Evolutionary conservation across 2,888 invertebrate genomes (phyloP).

Genomic region (Tribolium freemani): DNA sequence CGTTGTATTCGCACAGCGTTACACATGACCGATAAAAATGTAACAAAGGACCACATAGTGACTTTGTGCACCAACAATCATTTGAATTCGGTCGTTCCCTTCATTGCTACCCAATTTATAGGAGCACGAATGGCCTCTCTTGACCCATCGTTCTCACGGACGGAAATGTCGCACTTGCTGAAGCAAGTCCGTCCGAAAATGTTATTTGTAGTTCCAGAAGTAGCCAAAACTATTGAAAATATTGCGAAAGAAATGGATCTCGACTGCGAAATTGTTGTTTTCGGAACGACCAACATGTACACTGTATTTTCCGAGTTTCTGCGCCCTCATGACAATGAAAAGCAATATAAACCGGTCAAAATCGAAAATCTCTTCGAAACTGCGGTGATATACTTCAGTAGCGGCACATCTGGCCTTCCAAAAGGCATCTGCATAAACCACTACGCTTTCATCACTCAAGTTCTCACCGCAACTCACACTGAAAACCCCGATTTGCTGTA

Average conservation of each 20-base stretch:
- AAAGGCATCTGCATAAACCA: slow-evolving; percentile 54
- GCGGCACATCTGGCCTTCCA: slow-evolving; percentile 55
- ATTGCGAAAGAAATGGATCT: background rate
- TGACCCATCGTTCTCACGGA: slow-evolving; percentile 43
- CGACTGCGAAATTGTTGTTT: slow-evolving; percentile 12
- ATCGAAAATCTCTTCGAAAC: slow-evolving; percentile 32
- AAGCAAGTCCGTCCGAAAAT: slow-evolving; percentile 50
- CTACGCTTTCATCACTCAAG: background rate
- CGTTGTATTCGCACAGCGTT: slow-evolving; percentile 67
- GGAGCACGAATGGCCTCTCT: slow-evolving; percentile 57
- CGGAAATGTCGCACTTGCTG: slow-evolving; percentile 48
- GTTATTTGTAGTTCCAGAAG: slow-evolving; percentile 47
- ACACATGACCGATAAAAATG: slow-evolving; percentile 62
- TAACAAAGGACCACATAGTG: slow-evolving; percentile 66
- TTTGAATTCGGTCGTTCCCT: slow-evolving; percentile 65
- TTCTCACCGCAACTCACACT: background rate
- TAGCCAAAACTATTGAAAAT: background rate
- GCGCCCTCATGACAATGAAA: slow-evolving; percentile 35
- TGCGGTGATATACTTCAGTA: slow-evolving; percentile 47
- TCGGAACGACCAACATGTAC: background rate
- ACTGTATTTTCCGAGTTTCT: slow-evolving; percentile 13
- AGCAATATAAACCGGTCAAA: slow-evolving; percentile 38
- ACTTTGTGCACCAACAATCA: slow-evolving; percentile 67
- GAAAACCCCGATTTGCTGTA: slow-evolving; percentile 3
- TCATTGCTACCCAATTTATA: slow-evolving; percentile 67